Evolutionary conservation across 2,888 invertebrate genomes (phyloP).

Genomic region (Camponotus fellah): DNA sequence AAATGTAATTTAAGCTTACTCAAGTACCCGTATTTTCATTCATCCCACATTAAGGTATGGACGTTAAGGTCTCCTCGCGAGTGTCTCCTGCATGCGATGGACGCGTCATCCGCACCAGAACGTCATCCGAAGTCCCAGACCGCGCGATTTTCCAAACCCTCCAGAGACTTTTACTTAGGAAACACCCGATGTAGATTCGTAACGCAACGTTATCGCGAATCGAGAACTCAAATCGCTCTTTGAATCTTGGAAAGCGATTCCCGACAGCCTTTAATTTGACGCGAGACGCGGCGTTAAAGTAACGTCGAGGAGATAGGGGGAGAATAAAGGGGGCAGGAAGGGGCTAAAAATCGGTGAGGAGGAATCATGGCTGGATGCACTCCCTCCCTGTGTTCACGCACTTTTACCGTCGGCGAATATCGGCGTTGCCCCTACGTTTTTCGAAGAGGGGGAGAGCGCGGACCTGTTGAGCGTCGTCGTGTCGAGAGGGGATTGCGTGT

Average conservation of each 20-base stretch:
- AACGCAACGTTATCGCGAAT: neutral
- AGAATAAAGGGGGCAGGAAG: slow-evolving; percentile 77
- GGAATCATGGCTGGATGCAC: slow-evolving; percentile 84
- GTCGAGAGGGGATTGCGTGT: slow-evolving; percentile 54
- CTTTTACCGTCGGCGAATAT: slow-evolving; percentile 79
- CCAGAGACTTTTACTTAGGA: neutral
- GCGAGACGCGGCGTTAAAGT: slow-evolving; percentile 67
- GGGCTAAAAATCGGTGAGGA: slow-evolving; percentile 85
- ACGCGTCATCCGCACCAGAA: neutral
- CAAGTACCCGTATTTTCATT: slow-evolving; percentile 82
- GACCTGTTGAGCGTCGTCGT: slow-evolving; percentile 74
- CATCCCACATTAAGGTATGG: slow-evolving; percentile 77
- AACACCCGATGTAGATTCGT: neutral
- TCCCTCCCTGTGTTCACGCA: slow-evolving; percentile 83
- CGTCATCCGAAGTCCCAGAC: neutral
- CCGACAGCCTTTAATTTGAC: slow-evolving; percentile 69
- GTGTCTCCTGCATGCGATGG: slow-evolving; percentile 41
- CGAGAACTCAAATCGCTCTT: slow-evolving; percentile 31
- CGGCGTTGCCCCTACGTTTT: slow-evolving; percentile 72
- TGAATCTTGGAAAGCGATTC: slow-evolving; percentile 45
- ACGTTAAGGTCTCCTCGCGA: slow-evolving; percentile 46
- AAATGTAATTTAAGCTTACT: slow-evolving; percentile 81
- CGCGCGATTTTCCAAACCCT: neutral
- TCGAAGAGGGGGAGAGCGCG: slow-evolving; percentile 66
- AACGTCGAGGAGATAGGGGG: slow-evolving; percentile 59